Base-by-base conservation (phyloP, 2,113 vertebrate genomes). In the Hucho hucho region DNA sequence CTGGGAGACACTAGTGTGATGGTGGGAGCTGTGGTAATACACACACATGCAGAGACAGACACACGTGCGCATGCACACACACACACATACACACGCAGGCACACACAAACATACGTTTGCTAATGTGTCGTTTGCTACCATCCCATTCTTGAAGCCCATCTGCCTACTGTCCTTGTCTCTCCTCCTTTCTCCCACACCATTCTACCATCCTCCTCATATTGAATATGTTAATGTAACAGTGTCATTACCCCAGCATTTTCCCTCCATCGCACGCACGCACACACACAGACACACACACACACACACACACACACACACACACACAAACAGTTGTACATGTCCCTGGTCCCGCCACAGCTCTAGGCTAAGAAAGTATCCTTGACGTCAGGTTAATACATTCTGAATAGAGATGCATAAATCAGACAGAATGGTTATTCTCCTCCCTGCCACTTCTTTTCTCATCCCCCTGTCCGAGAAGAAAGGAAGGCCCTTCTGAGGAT, bases 341-440 rank as follows among this genome's bases (percentile, higher is more conserved):
- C 87, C 89, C 91, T 86, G 88, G 90, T 88, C 87, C 79, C 69
- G 90, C 91, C 66, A 64, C 92, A 94, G 85, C 92, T 92, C 68
- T 86, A 86, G 91, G 87, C 89, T 88, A 76, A 76, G 63, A 81
- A 87, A 87, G 64, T 1, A 81, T 77, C 75, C 58, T 68, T 81
- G 86, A 76, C 84, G 91, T 92, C 90, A 92, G 92, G 90, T 93
- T 94, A 93, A 95, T 93, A 93, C 90, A 95, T 94, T 93, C 91
- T 91, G 86, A 89, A 83, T 88, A 88, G 91, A 92, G 90, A 93
- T 85, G 92, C 89, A 93, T 93, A 93, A 94, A 94, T 95, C 93
- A 92, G 89, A 0, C 29, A 82, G 69, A 88, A 87, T 69, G 85
- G 75, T 90, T 26, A 84, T 91, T 92, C 69, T 82, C 84, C 83